These are phyloP conservation scores for Melanocharis versteri DNA, from an alignment of 2,113 vertebrate genomes.

Conservation along the genomic window DNA sequence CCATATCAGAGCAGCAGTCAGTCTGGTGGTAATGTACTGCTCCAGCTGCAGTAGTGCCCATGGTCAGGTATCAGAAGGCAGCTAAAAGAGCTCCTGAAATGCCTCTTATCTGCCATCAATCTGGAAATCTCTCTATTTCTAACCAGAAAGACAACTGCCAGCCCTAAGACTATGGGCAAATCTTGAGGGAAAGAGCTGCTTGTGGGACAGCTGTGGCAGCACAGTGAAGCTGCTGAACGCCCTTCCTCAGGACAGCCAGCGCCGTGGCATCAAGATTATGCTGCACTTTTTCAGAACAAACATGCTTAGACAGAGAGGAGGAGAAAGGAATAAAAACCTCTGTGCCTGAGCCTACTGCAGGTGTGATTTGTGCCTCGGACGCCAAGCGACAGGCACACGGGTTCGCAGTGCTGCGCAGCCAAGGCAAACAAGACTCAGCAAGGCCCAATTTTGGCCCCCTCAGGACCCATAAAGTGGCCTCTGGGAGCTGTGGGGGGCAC, in stretches of 20 bases:
- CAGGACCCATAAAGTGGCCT: conserved; percentile 30
- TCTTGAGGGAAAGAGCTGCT: not conserved
- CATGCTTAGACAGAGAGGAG: not conserved
- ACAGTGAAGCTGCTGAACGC: not conserved
- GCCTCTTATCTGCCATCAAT: not conserved
- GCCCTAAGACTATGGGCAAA: not conserved
- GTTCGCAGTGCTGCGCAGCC: conserved; percentile 4
- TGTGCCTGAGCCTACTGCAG: not conserved
- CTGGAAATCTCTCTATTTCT: not conserved
- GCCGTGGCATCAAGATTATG: not conserved
- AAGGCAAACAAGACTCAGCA: conserved; percentile 58
- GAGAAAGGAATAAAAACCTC: not conserved
- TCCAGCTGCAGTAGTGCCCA: not conserved
- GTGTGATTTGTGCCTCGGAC: conserved; percentile 34
- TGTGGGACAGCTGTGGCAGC: not conserved
- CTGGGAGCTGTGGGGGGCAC: conserved; percentile 53
- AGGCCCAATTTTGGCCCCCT: conserved; percentile 16
- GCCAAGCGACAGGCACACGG: not conserved
- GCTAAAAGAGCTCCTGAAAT: not conserved
- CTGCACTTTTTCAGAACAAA: not conserved
- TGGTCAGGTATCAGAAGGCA: not conserved
- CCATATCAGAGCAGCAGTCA: rapidly evolving
- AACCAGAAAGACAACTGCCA: not conserved
- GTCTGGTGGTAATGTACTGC: not conserved
- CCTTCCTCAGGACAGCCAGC: not conserved